Evolutionary conservation across 1,140 invertebrate genomes (phyloP).

Genomic region (Aleiodes sp.): DNA sequence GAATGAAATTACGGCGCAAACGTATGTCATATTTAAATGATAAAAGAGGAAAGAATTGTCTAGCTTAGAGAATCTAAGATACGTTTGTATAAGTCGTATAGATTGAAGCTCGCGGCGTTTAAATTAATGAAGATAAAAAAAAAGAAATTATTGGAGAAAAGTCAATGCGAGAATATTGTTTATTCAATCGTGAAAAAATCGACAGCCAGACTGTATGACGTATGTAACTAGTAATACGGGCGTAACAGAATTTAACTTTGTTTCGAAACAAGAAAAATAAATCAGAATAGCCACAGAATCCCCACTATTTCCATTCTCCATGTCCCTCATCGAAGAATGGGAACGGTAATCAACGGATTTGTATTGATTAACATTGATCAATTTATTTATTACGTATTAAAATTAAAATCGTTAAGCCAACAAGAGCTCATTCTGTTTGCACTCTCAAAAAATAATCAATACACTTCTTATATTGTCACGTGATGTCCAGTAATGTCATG

Average conservation of each 20-base stretch:
- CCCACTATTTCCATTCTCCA: too few relatives aligned
- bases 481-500: too few relatives aligned
- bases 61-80: constrained; percentile 7
- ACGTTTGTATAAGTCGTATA: constrained; percentile 7
- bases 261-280: too few relatives aligned
- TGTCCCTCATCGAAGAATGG: too few relatives aligned
- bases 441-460: neutral
- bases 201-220: neutral
- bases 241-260: constrained; percentile 4
- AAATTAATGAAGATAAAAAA: neutral
- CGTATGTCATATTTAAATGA: constrained; percentile 5
- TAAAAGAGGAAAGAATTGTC: neutral
- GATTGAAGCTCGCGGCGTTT: neutral
- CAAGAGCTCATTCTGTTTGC: neutral
- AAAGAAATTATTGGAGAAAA: neutral
- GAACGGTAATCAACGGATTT: constrained; percentile 6
- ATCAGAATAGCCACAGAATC: too few relatives aligned
- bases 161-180: neutral
- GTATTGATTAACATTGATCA: neutral
- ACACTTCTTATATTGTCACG: neutral
- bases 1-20: neutral
- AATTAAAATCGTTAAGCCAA: constrained; percentile 3
- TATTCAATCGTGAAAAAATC: neutral
- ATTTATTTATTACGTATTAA: neutral
- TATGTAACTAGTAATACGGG: neutral